Evolutionary conservation across 2,888 invertebrate species (phyloP), one percentile per base, ranked within the genome.

Genomic region (Acleris sparsana): DNA sequence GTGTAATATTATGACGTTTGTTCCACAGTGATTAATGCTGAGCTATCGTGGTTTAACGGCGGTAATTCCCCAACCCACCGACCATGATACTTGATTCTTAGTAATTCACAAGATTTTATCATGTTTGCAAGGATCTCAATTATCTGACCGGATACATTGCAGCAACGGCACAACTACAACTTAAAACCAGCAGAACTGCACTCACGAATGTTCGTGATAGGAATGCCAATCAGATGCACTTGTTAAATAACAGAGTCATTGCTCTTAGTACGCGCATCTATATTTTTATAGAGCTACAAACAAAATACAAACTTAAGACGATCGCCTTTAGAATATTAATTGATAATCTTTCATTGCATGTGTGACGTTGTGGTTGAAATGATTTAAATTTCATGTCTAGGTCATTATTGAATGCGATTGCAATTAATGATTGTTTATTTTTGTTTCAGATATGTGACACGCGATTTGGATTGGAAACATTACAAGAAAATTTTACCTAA

Each of bases 391-490:
- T 16, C 39, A 55, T 59, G 20, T 60, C 43, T 48, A 53, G 59
- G 59, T 55, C 39, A 18, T 53, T 13, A 13, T 39, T 9, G 39
- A 39, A 53, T 48, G 48, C 20, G 48, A 48, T 53, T 20, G 29
- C n/a, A 51, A 4, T 59, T 20, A 44, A 13, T 53, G n/a, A 46
- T 65, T 53, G 11, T 20, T n/a, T 25, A 9, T 46, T 51, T 53
- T 48, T 69, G 69, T 75, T 72, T 1, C 75, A 75, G 75, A 71
- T 73, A 72, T 69, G 72, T 72, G 70, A 72, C 67, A 62, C 69
- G 70, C 72, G 62, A 55, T 69, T 55, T 69, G 71, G 75, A 71
- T 71, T 72, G 72, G 73, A 22, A 39, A 25, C 18, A 49, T 22
- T n/a, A 44, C 43, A 51, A 56, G 29, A 62, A 49, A 5, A 17